Conservation (phyloP, 64 coral and sea anemone species). For the Montipora cactus region DNA sequence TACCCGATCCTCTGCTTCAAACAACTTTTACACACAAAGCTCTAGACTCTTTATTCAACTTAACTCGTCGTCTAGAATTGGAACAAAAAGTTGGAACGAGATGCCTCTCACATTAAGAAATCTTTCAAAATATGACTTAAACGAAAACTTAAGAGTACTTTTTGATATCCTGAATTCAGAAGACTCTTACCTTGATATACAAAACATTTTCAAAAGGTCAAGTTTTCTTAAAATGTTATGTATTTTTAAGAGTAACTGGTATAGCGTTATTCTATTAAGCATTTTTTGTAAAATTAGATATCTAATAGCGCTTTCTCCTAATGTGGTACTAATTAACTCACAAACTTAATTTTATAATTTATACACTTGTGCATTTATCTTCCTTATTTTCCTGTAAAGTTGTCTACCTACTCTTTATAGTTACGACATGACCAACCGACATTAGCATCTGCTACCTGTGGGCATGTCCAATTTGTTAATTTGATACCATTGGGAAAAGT, state of each 20-base stretch:
- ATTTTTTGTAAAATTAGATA: neutral
- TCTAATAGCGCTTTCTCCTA: neutral
- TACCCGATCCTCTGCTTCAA: too few species aligned
- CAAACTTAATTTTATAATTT: conserved; percentile 1
- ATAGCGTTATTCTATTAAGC: too few species aligned
- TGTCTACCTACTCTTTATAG: neutral
- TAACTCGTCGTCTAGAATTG: neutral
- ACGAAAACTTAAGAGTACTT: neutral
- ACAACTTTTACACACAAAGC: too few species aligned
- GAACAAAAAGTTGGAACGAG: neutral
- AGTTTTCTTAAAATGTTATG: too few species aligned
- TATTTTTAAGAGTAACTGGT: too few species aligned
- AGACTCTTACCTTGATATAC: too few species aligned
- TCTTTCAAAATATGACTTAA: neutral
- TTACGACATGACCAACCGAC: neutral
- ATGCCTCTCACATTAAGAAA: neutral
- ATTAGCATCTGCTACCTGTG: too few species aligned
- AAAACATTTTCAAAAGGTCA: too few species aligned
- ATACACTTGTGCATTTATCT: neutral
- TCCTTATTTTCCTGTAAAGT: neutral
- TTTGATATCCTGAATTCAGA: neutral
- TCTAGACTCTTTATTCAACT: neutral
- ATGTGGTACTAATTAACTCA: neutral
- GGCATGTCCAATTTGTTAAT: too few species aligned
- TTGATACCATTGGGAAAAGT: too few species aligned